Evolutionary conservation across 1,140 invertebrate species (phyloP), one percentile per base, ranked within the genome.

Genomic region (Thalassaphorura encarpata): DNA sequence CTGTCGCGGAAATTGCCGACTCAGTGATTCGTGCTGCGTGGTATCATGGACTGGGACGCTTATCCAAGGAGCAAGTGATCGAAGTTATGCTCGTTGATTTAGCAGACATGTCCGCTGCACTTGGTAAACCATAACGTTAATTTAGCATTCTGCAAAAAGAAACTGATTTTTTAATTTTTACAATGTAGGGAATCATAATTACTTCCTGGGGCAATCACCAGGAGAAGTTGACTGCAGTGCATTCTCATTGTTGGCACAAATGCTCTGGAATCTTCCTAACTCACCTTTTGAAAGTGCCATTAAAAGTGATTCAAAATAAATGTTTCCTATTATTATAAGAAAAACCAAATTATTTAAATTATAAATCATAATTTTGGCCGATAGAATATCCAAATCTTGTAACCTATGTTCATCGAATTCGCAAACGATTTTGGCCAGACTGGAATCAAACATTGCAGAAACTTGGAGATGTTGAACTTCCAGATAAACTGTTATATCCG

Each of bases 201-300:
- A 68, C 57, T 62, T 75, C 11, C 62, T 71, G 46, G 74, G 74
- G 13, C 63, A 71, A 6, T 43, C 63, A n/a, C 70, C 72, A 0
- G 59, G 60, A 19, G 70, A 71, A 56, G 68, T 70, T 21, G 74
- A 76, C 58, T 76, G 74, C 64, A 62, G 68, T 13, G 52, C 73
- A 8, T 75, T 75, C 65, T 72, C 71, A 0, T 69, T 73, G 66
- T 33, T 75, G 15, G 56, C 56, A 18, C 71, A 71, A 62, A 65
- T 73, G 16, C 33, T 70, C 6, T 73, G 67, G 67, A 70, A 71
- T 49, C 67, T 71, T 67, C 68, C 69, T 2, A 66, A 64, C 11
- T 68, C 68, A 8, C 68, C 67, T 2, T 67, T 66, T 54, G 63
- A 63, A 52, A 42, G 36, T 15, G 60, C 54, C 24, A 57, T 68